Percentiles rank a stretch among this genome's conserved stretches.
Conservation (phyloP, 2,888 invertebrate genomes). For the Willowsia nigromaculata region DNA sequence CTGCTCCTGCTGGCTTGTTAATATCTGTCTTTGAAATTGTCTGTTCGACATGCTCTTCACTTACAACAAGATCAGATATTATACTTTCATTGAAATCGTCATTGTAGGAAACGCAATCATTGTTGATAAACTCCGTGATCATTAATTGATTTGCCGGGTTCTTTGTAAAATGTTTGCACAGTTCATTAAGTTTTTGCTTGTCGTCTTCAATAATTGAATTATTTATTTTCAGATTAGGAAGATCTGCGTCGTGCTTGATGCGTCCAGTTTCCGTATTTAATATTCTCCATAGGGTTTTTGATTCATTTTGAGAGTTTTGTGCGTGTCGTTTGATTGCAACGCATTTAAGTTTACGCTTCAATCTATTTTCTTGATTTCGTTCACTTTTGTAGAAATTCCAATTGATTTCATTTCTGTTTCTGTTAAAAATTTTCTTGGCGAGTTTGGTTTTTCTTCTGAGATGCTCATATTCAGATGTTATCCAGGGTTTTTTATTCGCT, state of each 20-base stretch:
- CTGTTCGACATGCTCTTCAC: neutral
- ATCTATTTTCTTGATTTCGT: neutral
- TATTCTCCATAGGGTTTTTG: slow-evolving; percentile 8
- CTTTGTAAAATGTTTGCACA: slow-evolving; percentile 22
- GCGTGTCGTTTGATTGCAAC: neutral
- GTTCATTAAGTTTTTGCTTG: neutral
- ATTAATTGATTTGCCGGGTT: neutral
- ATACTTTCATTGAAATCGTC: no score
- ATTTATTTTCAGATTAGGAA: neutral
- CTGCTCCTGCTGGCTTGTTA: neutral
- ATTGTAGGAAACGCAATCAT: neutral
- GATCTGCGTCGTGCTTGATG: neutral
- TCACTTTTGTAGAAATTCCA: no score
- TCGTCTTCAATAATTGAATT: neutral
- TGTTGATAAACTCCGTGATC: neutral
- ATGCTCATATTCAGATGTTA: neutral
- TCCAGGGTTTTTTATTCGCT: neutral
- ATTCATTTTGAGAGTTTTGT: neutral
- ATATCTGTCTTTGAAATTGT: neutral
- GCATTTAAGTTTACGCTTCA: slow-evolving; percentile 28
- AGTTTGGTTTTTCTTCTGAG: neutral
- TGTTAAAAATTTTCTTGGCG: neutral
- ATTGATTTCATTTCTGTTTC: no score
- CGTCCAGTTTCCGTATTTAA: neutral
- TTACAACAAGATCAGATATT: neutral